Percentiles rank a stretch among this genome's conserved stretches.
Evolutionary conservation across 2,113 vertebrate genomes (phyloP).

Genomic region (Cyprinodon brontotheroides): DNA sequence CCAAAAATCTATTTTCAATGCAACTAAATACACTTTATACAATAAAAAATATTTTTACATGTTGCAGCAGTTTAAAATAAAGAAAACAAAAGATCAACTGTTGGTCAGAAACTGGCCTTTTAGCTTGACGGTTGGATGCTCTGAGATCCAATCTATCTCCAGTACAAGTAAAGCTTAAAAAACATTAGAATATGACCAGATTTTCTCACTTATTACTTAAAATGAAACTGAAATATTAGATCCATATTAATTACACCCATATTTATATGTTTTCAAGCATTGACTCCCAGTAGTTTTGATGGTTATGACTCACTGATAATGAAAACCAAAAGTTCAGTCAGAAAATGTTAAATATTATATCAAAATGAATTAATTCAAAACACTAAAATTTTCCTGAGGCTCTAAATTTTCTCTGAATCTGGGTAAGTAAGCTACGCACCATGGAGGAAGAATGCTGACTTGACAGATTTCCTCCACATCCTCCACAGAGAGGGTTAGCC

Average conservation of each 20-base stretch:
- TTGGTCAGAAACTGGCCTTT: not conserved
- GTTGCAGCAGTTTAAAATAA: not conserved
- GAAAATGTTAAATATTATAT: too few species aligned
- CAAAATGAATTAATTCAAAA: too few species aligned
- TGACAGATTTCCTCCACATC: too few species aligned
- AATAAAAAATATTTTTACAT: not conserved
- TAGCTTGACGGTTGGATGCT: not conserved
- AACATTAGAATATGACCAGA: not conserved
- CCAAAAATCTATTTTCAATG: not conserved
- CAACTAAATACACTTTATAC: not conserved
- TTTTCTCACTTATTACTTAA: not conserved
- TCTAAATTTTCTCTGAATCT: too few species aligned
- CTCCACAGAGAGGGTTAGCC: too few species aligned
- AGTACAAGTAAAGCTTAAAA: too few species aligned
- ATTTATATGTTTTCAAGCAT: not conserved
- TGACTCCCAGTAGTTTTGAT: too few species aligned
- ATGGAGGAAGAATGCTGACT: too few species aligned
- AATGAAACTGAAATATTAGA: not conserved
- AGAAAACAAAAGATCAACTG: not conserved
- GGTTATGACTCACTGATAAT: too few species aligned
- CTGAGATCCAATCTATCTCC: not conserved
- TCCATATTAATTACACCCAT: not conserved
- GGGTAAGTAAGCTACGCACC: too few species aligned
- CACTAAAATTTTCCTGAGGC: too few species aligned
- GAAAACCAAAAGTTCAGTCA: too few species aligned